Evolutionary conservation across 2,113 vertebrate species (phyloP), one percentile per base, ranked within the genome.

Genomic region (Coracopsis vasa): DNA sequence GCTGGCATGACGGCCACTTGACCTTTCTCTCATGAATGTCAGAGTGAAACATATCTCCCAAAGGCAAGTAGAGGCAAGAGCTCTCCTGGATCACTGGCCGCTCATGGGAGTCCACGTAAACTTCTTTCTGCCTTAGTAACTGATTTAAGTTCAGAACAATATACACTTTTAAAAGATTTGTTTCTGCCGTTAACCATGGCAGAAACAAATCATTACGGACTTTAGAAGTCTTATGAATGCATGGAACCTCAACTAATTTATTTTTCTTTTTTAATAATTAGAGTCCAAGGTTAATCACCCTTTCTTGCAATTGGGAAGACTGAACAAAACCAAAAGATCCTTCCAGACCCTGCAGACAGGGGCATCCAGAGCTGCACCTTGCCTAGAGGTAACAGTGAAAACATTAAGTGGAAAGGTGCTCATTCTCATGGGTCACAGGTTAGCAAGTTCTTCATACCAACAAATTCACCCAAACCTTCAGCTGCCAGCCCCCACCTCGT

Each of bases 1-100:
- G 48, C n/a, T 86, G 0, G 0, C 42, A 73, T 80, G 50, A 62
- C 0, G 0, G 44, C 9, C 48, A 54, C 60, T 66, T 77, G 54
- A 88, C 66, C 60, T 88, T 95, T 94, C 72, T 2, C 2, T 44
- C 14, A 35, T 9, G 37, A 90, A 90, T 80, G 54, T 66, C 62
- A 88, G 80, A 66, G 69, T 12, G 35, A 88, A 78, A 53, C 13
- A 3, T 16, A 25, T 25, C 53, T 80, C 67, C 50, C 23, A 50
- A 56, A 92, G n/a, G 16, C 27, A 77, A 79, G 48, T 37, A 8
- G 0, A 2, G 14, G 33, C 54, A 74, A 41, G 58, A 90, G 71
- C 19, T 83, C 67, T 29, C 4, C 31, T 58, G 58, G 13, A 53
- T 25, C 2, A 1, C 54, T 64, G 45, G 25, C 19, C 16, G 9